Evolutionary conservation across 2,797 vertebrate genomes (phyloP).

Genomic region (Lates japonicus): DNA sequence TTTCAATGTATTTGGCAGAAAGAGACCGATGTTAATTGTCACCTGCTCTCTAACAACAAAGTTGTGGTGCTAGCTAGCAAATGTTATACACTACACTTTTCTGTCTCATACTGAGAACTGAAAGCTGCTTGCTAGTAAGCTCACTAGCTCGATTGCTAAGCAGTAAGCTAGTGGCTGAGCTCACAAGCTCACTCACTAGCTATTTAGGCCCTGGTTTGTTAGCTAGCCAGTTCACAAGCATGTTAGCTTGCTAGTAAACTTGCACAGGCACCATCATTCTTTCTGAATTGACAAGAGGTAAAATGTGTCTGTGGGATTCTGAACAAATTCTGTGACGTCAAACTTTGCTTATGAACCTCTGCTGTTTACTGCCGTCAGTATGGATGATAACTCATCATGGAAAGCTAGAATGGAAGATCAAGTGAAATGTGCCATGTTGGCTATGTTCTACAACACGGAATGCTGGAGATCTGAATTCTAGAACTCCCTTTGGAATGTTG

Average conservation of each 20-base stretch:
- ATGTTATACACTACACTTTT: not conserved
- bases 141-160: not conserved
- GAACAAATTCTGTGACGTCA: not conserved
- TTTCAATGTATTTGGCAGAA: not conserved
- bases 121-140: not conserved
- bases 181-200: not conserved
- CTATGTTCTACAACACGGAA: not conserved
- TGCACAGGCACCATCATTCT: not conserved
- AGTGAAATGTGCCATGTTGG: not conserved
- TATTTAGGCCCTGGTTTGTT: not conserved
- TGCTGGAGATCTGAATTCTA: not conserved
- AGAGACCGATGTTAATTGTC: not conserved
- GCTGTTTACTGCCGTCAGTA: not conserved
- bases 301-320: not conserved
- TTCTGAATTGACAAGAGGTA: not conserved
- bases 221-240: no score
- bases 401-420: not conserved
- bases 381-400: not conserved
- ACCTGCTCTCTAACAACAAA: not conserved
- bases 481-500: not conserved
- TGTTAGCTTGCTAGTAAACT: not conserved
- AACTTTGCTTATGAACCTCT: not conserved
- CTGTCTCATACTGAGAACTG: not conserved
- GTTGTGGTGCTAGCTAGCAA: not conserved
- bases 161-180: not conserved